A percentile compares a stretch with the other conserved stretches of the same genome.
Conservation (phyloP, 2,113 vertebrate species). For the Ploceus nigricollis region DNA sequence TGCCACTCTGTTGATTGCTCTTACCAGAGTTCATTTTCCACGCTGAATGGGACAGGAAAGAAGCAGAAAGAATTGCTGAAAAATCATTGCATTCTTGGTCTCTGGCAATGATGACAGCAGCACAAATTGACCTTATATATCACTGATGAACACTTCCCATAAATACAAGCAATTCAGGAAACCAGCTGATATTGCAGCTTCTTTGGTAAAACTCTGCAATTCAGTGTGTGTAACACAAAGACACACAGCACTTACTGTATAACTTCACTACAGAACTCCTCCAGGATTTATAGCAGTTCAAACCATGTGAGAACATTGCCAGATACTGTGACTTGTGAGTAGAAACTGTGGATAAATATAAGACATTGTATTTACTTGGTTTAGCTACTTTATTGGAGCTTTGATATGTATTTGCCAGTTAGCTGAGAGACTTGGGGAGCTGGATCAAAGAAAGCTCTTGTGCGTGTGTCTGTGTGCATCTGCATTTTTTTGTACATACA, state of each 20-base stretch:
- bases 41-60: background rate
- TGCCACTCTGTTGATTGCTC: background rate
- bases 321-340: background rate
- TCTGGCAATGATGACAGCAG: background rate
- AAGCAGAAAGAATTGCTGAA: background rate
- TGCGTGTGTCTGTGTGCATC: background rate
- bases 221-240: background rate
- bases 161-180: conserved; percentile 26
- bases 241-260: background rate
- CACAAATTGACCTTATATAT: background rate
- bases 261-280: background rate
- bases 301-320: background rate
- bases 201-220: conserved; percentile 5
- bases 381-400: background rate
- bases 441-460: background rate
- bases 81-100: background rate
- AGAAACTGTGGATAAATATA: background rate
- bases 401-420: background rate
- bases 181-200: conserved; percentile 46
- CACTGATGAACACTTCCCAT: background rate
- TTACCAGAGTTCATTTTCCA: background rate
- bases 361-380: background rate
- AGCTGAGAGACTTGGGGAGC: background rate
- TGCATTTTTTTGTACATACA: background rate
- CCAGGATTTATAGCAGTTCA: background rate